Percentiles rank a stretch among this genome's conserved stretches.
These are phyloP conservation scores for Beris chalybata DNA, from an alignment of 2,888 invertebrate genomes.

Conservation along the genomic window DNA sequence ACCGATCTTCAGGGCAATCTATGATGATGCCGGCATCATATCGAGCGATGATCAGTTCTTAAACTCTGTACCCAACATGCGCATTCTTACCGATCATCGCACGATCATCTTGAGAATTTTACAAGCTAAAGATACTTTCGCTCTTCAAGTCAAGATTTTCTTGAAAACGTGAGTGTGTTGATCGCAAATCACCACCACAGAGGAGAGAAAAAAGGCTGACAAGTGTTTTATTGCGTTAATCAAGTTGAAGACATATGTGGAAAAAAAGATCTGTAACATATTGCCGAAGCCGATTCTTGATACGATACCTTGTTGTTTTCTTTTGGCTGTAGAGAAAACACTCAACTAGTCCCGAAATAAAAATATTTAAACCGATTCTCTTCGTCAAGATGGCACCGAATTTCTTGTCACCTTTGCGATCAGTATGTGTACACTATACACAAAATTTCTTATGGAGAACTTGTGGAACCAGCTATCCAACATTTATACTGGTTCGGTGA, in stretches of 20 bases:
- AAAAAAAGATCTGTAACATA: constrained; percentile 3
- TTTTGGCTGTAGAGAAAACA: not conserved
- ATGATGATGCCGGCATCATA: constrained; percentile 1
- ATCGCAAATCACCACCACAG: constrained; percentile 10
- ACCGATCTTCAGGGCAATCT: not conserved
- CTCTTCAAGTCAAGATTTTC: not conserved
- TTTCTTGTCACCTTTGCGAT: no score
- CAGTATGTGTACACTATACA: no score
- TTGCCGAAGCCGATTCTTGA: constrained; percentile 11
- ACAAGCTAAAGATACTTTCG: not conserved
- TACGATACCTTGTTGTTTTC: constrained; percentile 9
- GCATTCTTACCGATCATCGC: not conserved
- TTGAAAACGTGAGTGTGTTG: not conserved
- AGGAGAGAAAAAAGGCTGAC: not conserved
- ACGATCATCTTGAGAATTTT: constrained; percentile 4
- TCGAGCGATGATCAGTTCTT: not conserved
- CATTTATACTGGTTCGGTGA: constrained; percentile 22
- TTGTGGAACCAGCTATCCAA: constrained; percentile 17
- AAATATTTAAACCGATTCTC: no score
- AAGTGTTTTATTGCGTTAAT: constrained; percentile 16
- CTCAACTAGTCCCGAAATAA: constrained; percentile 6
- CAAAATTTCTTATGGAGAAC: constrained; percentile 2
- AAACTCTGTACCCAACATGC: constrained; percentile 6
- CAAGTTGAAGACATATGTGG: constrained; percentile 14
- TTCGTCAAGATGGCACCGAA: no score